Base-by-base conservation (phyloP, 2,113 vertebrate genomes). In the Hippocampus comes region DNA sequence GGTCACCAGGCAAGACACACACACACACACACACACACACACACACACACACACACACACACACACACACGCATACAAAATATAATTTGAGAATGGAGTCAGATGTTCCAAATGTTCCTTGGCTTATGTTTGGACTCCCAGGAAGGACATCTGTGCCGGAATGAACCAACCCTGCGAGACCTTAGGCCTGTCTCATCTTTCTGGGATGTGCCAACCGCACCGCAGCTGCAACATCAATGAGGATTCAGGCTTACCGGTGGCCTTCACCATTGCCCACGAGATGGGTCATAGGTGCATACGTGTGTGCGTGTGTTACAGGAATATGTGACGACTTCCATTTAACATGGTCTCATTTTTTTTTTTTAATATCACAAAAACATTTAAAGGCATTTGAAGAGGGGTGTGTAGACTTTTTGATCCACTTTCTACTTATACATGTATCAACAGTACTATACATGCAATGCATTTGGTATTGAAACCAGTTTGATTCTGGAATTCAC, bases 171-270 rank as follows among this genome's bases (percentile, higher is more conserved):
- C 96, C 0, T 99, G 97, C 72, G 97, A 98, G 91, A 99, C 97
- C 0, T 89, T 99, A 51, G 97, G 97, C 49, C 91, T 99, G 77
- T 99, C 97, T 67, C 96, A 99, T 78, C 92, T 99, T n/a, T 98
- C 96, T 0, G 97, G 97, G 67, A 95, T 99, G 95, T 99, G 97
- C 78, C 97, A 99, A 41, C 95, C 97, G 12, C 95, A 95, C 80
- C 93, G 95, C 67, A 98, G 96, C 82, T 99, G 97, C 83, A 99
- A 99, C 82, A 95, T 99, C 91, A 99, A 98, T 2, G 97, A 99
- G 89, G 97, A 99, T 76, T 96, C 97, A 0, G 97, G 97, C 1
- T 93, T 99, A 10, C 97, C 97, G 0, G 88, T 98, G 41, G 96
- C 97, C 67, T 99, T 99, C 89, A 99, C 97, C 11, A 92, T 99